Conservation (phyloP, 2,113 vertebrate species). For the Istiophorus platypterus region DNA sequence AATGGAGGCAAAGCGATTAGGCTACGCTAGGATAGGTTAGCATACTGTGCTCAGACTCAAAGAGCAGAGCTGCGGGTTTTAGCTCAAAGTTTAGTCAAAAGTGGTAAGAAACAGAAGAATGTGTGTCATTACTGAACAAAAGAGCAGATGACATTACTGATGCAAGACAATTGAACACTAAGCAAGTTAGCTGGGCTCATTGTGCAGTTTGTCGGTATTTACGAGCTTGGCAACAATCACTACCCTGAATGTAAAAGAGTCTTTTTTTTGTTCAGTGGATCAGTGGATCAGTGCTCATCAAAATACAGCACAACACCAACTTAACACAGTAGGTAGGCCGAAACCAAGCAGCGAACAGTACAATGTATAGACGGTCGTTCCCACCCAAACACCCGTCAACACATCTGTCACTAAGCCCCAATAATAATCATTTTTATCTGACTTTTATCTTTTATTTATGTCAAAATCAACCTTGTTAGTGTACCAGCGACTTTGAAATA, state of each 20-base stretch:
- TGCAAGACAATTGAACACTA: conserved; percentile 41
- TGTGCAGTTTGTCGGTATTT: conserved; percentile 32
- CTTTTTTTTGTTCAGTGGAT: conserved; percentile 10
- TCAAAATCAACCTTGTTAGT: conserved; percentile 73
- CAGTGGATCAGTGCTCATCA: conserved; percentile 52
- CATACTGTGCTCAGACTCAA: conserved; percentile 36
- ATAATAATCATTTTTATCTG: conserved; percentile 42
- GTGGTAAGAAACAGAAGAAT: conserved; percentile 2
- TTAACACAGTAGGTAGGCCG: conserved; percentile 64
- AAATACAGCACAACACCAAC: conserved; percentile 64
- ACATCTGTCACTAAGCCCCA: conserved; percentile 51
- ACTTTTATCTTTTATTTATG: conserved; percentile 74
- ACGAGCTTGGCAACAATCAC: conserved; percentile 1
- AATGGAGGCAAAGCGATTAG: conserved; percentile 74
- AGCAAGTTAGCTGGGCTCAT: conserved; percentile 33
- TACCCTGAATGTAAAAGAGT: conserved; percentile 60
- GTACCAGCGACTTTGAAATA: conserved; percentile 65
- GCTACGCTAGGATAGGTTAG: conserved; percentile 59
- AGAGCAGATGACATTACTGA: conserved; percentile 47
- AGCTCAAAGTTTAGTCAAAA: conserved; percentile 26
- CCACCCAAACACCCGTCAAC: conserved; percentile 27
- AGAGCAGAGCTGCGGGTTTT: conserved; percentile 28
- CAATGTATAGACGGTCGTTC: conserved; percentile 39
- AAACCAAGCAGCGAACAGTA: conserved; percentile 19
- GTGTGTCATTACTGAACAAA: conserved; percentile 42